A percentile compares a stretch with the other conserved stretches of the same genome.
These are phyloP conservation scores for Acanthurus leucopareius DNA, from an alignment of 2,797 vertebrate genomes.

Conservation along the genomic window DNA sequence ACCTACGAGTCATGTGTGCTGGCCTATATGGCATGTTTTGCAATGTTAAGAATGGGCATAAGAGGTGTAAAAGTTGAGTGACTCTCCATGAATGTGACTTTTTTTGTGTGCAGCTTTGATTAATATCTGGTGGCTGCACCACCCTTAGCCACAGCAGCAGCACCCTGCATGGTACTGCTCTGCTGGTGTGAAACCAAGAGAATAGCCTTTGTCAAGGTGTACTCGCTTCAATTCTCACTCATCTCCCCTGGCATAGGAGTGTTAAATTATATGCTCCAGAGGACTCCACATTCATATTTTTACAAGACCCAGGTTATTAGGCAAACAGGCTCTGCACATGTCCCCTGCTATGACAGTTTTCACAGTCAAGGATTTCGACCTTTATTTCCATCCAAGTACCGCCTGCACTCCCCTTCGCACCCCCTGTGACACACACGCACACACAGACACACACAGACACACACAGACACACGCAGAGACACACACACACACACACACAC, in stretches of 20 bases:
- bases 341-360: slow-evolving; percentile 86
- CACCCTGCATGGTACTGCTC: slow-evolving; percentile 68
- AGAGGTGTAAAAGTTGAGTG: slow-evolving; percentile 41
- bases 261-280: slow-evolving; percentile 87
- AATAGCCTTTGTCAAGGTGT: slow-evolving; percentile 86
- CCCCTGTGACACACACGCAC: slow-evolving; percentile 63
- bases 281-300: slow-evolving; percentile 82
- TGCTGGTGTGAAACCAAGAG: slow-evolving; percentile 84
- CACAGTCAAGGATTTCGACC: slow-evolving; percentile 86
- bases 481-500: not conserved
- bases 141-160: slow-evolving; percentile 57
- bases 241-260: slow-evolving; percentile 86
- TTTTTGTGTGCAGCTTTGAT: slow-evolving; percentile 63
- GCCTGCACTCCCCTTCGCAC: slow-evolving; percentile 75
- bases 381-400: slow-evolving; percentile 84
- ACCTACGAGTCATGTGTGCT: not conserved
- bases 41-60: slow-evolving; percentile 24
- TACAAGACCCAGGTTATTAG: slow-evolving; percentile 85
- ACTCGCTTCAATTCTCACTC: slow-evolving; percentile 90
- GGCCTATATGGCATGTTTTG: slow-evolving; percentile 32
- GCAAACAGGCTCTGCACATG: slow-evolving; percentile 85
- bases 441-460: slow-evolving; percentile 36
- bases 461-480: slow-evolving; percentile 47
- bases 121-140: slow-evolving; percentile 59
- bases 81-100: slow-evolving; percentile 52